These are phyloP conservation scores for Eurytoma adleriae DNA, from an alignment of 2,888 invertebrate species.

Conservation along the genomic window DNA sequence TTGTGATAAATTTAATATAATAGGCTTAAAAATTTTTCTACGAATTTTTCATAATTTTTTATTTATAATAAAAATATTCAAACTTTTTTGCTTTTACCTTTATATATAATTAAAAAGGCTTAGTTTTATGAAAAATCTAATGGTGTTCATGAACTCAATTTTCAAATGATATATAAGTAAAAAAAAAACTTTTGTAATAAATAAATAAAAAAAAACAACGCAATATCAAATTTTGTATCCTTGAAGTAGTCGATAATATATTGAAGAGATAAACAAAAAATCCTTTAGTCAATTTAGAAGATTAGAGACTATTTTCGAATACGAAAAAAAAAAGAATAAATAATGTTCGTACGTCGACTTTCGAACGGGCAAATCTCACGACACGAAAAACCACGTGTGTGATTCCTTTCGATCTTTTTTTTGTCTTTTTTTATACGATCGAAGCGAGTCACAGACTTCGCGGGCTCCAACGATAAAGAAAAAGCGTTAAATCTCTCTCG, in stretches of 20 bases:
- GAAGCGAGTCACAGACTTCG: constrained; percentile 21
- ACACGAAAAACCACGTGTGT: background rate
- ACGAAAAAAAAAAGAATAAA: constrained; percentile 10
- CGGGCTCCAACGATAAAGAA: background rate
- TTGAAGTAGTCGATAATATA: constrained; percentile 38
- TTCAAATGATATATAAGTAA: constrained; percentile 13
- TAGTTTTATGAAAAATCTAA: constrained; percentile 20
- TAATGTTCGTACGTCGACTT: background rate
- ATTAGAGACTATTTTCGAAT: constrained; percentile 52
- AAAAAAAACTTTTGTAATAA: constrained; percentile 18
- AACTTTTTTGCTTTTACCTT: constrained; percentile 38
- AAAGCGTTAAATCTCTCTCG: background rate
- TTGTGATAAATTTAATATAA: constrained; percentile 48
- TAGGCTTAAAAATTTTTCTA: constrained; percentile 39
- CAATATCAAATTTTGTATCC: constrained; percentile 51
- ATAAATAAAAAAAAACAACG: constrained; percentile 20
- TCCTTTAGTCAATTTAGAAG: constrained; percentile 54
- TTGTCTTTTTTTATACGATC: constrained; percentile 40
- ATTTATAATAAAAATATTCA: background rate
- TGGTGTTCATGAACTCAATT: constrained; percentile 32
- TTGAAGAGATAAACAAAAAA: constrained; percentile 25
- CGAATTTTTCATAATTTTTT: constrained; percentile 43
- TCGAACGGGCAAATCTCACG: constrained; percentile 29
- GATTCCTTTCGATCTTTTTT: constrained; percentile 21
- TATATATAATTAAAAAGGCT: constrained; percentile 20